Evolutionary conservation across 1,140 invertebrate species (phyloP), one percentile per base, ranked within the genome.

Genomic region (Pseudomyrmex dendroicus): DNA sequence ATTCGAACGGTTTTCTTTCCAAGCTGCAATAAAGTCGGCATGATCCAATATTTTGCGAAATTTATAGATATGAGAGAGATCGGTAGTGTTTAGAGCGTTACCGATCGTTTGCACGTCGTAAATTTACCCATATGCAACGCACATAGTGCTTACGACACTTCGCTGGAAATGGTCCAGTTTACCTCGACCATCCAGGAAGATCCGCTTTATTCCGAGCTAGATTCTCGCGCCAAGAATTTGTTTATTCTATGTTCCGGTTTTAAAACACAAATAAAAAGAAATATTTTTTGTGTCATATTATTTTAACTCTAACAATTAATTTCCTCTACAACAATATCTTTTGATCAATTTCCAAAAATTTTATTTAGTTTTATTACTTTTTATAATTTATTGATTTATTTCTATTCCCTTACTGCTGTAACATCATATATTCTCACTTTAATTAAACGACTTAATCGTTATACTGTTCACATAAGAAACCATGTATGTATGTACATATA

Each of bases 31-130:
- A 80, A 80, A 80, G 12, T 5, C 20, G 10, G 20, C 35, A 9
- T 0, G 44, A 46, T 72, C n/a, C 54, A 72, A 70, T 72, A 80
- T 72, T 48, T 22, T 8, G 20, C 44, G 7, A 57, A 80, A 80
- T 80, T 80, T 80, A 80, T 70, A 59, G 64, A 70, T 70, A 52
- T 20, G 35, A 35, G 22, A 17, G 54, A 70, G 15, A 78, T 35
- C 20, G 54, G 15, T 17, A 20, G 15, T 12, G 25, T 68, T 78
- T 70, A 67, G 10, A 10, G 22, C 64, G 15, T 12, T 1, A 4
- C 15, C 2, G n/a, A 72, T 25, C 52, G 15, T 85, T 84, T 76
- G 13, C 82, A 67, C 70, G 20, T 68, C 22, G 46, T 76, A 80
- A 80, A 80, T 70, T 68, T 59, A 78, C 68, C 17, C 22, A 2